Evolutionary conservation across 2,113 vertebrate species (phyloP).

Genomic region (Oenanthe oenanthe): DNA sequence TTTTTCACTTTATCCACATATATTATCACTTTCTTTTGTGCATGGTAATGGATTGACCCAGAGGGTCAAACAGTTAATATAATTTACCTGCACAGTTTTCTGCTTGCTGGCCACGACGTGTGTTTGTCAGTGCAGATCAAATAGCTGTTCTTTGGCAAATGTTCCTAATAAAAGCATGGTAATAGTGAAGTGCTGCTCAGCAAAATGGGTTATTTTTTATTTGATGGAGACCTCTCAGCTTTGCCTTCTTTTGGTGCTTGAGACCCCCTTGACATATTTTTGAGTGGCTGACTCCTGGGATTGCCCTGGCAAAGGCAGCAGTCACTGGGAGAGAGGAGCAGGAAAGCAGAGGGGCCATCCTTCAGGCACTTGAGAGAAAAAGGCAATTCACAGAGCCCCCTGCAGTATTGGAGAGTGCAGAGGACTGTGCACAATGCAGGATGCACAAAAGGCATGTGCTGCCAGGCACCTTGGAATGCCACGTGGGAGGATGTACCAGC

Average conservation of each 20-base stretch:
- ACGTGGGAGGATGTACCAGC: rapidly evolving
- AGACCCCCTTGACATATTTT: neutral
- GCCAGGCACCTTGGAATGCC: neutral
- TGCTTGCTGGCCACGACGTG: rapidly evolving
- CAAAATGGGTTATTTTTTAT: neutral
- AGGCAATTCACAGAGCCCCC: neutral
- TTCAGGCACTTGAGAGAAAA: neutral
- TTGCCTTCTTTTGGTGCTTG: neutral
- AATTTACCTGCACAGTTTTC: neutral
- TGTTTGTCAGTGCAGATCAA: neutral
- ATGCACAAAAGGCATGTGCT: neutral
- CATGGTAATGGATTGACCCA: neutral
- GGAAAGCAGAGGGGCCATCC: neutral
- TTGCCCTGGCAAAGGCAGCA: neutral
- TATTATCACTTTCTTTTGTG: neutral
- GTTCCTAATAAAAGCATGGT: neutral
- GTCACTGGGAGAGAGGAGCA: neutral
- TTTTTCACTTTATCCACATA: neutral
- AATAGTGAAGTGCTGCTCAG: neutral
- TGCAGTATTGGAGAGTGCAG: neutral
- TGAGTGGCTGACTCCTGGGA: neutral
- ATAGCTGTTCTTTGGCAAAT: neutral
- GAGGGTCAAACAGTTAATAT: neutral
- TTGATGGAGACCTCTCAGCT: neutral
- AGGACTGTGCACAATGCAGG: neutral